phyloP scores from a whole-genome alignment of 2,888 invertebrate genomes.

The Spodoptera picta region DNA sequence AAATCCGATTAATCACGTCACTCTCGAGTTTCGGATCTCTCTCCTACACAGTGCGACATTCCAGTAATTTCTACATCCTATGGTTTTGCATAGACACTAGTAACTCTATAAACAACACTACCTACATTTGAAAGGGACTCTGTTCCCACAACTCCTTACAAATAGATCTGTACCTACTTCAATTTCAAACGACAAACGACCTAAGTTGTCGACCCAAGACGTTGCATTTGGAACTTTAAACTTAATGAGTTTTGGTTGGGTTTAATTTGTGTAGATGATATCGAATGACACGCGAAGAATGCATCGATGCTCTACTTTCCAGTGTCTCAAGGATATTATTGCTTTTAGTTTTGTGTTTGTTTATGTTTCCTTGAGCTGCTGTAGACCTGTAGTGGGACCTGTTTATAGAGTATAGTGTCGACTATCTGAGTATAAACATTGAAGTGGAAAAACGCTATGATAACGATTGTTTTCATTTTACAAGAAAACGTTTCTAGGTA shows the following conservation, averaged over 20 bases:
- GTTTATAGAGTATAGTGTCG: no score
- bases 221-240: constrained; percentile 39
- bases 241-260: constrained; percentile 15
- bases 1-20: constrained; percentile 33
- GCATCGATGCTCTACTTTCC: constrained; percentile 78
- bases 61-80: constrained; percentile 56
- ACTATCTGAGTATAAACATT: no score
- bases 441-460: no score
- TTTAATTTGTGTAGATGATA: constrained; percentile 33
- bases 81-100: constrained; percentile 52
- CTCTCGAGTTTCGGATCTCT: constrained; percentile 41
- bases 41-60: constrained; percentile 49
- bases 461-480: no score
- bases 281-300: constrained; percentile 72
- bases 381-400: not conserved
- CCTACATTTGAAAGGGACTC: constrained; percentile 78
- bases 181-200: constrained; percentile 30
- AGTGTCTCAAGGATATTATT: constrained; percentile 68
- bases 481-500: no score
- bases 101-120: constrained; percentile 69
- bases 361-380: constrained; percentile 22
- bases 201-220: constrained; percentile 20
- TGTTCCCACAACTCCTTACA: constrained; percentile 80
- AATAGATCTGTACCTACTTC: constrained; percentile 63
- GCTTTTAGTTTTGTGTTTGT: constrained; percentile 38